Percentiles rank a stretch among this genome's conserved stretches.
phyloP scores from a whole-genome alignment of 2,113 vertebrate species.

The Psittacara wagleri region DNA sequence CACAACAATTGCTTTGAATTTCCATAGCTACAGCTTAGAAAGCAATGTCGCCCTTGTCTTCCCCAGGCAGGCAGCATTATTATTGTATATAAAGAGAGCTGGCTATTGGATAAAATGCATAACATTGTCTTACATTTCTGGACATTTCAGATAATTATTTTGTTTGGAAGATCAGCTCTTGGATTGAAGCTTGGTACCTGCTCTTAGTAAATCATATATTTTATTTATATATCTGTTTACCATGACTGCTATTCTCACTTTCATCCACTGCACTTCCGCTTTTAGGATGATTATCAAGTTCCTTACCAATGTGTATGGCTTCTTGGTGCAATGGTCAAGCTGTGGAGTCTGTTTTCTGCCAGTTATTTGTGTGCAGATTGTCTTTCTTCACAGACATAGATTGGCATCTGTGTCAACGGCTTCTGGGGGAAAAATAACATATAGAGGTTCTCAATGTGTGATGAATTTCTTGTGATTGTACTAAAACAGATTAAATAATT shows the following conservation, averaged over 20 bases:
- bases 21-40: neutral
- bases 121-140: neutral
- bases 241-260: neutral
- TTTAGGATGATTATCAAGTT: neutral
- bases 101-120: neutral
- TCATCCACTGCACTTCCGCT: neutral
- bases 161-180: neutral
- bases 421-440: neutral
- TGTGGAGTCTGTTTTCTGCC: neutral
- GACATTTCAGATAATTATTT: neutral
- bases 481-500: neutral
- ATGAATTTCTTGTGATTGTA: neutral
- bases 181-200: neutral
- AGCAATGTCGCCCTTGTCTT: neutral
- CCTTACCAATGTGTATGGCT: neutral
- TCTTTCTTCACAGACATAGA: neutral
- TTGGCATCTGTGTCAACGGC: neutral
- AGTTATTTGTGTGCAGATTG: neutral
- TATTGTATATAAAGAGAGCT: neutral
- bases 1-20: conserved; percentile 10
- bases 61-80: neutral
- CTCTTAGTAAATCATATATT: neutral
- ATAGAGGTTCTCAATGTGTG: neutral
- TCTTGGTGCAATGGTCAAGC: neutral
- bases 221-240: neutral